These are phyloP conservation scores for Pediacus dermestoides DNA, from an alignment of 2,888 invertebrate species.

Conservation along the genomic window DNA sequence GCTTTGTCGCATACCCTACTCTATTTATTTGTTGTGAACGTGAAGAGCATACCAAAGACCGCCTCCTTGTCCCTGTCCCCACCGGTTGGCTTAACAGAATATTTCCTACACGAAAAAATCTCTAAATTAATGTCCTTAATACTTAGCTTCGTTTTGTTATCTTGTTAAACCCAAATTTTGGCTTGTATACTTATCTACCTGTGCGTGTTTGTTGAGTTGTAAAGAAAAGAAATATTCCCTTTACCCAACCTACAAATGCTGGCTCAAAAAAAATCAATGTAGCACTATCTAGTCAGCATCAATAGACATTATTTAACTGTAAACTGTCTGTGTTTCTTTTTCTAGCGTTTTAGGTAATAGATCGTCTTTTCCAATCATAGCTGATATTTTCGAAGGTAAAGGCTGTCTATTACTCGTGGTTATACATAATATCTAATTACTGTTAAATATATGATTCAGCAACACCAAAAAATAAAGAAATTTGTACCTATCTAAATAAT, in stretches of 20 bases:
- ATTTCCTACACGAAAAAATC: conserved; percentile 25
- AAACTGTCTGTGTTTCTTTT: conserved; percentile 24
- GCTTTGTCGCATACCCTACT: conserved; percentile 44
- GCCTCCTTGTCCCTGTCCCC: too few species aligned
- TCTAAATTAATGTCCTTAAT: background rate
- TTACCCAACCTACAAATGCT: conserved; percentile 35
- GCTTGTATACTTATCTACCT: conserved; percentile 16
- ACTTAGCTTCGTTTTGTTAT: too few species aligned
- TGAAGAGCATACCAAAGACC: conserved; percentile 49
- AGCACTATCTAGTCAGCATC: conserved; percentile 44
- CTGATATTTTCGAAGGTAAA: conserved; percentile 19
- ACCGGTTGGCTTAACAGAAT: conserved; percentile 37
- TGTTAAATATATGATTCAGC: conserved; percentile 1
- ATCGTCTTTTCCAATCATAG: conserved; percentile 21
- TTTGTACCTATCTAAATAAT: too few species aligned
- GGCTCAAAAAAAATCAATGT: conserved; percentile 43
- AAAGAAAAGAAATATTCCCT: conserved; percentile 23
- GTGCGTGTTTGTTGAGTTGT: too few species aligned
- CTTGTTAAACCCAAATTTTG: too few species aligned
- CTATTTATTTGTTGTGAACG: conserved; percentile 46
- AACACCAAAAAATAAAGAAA: background rate
- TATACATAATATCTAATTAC: background rate
- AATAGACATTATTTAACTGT: conserved; percentile 32
- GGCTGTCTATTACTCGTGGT: conserved; percentile 22
- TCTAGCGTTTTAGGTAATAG: conserved; percentile 22